Conservation (phyloP, 2,888 invertebrate species). For the Caenorhabditis drosophilae region DNA sequence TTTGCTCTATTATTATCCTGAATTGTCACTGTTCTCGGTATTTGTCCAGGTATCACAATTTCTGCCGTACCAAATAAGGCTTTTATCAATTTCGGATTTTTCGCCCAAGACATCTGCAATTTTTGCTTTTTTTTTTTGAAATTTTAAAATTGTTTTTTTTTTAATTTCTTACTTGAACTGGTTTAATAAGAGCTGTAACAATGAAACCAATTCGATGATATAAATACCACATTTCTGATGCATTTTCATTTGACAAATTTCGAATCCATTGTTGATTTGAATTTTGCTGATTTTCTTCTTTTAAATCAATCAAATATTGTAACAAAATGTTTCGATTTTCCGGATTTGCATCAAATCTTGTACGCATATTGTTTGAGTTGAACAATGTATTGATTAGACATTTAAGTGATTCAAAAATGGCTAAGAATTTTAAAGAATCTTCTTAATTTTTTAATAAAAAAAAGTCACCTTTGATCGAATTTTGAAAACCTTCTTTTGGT, state of each 20-base stretch:
- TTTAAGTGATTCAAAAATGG: slow-evolving; percentile 39
- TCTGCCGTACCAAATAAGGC: neutral
- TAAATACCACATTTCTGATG: slow-evolving; percentile 40
- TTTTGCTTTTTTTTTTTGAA: no score
- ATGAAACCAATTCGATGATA: slow-evolving; percentile 52
- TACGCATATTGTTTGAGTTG: slow-evolving; percentile 12
- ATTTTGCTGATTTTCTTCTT: neutral
- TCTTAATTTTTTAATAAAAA: neutral
- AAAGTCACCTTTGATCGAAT: neutral
- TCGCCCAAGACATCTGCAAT: no score
- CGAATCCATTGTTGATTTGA: slow-evolving; percentile 12
- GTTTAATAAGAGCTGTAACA: slow-evolving; percentile 32
- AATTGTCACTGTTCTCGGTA: no score
- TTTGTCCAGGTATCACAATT: neutral
- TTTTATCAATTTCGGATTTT: no score
- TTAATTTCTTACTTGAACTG: slow-evolving; percentile 35
- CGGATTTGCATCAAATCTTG: neutral
- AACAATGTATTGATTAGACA: slow-evolving; percentile 47
- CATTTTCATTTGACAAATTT: slow-evolving; percentile 5
- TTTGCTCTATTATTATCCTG: slow-evolving; percentile 5
- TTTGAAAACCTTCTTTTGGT: neutral
- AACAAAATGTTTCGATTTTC: neutral
- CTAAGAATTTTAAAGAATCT: slow-evolving; percentile 16
- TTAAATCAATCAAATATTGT: slow-evolving; percentile 9
- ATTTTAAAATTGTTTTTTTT: no score